These are phyloP conservation scores for Neomicropteryx cornuta DNA, from an alignment of 1,140 invertebrate species.

Conservation along the genomic window DNA sequence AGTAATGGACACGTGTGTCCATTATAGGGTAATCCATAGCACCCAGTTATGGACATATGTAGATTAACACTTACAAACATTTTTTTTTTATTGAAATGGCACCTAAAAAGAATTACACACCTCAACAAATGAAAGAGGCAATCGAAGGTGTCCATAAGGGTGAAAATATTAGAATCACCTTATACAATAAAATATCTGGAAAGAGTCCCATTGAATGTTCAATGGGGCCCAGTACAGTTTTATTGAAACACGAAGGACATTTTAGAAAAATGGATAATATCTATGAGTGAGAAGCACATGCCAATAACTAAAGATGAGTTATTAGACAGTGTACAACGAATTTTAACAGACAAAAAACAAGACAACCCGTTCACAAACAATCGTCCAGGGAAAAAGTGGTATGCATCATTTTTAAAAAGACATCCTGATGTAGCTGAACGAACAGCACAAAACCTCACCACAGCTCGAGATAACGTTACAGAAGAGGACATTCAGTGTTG, in stretches of 20 bases:
- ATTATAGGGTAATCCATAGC: too few species aligned
- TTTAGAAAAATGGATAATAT: conserved; percentile 23
- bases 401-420: conserved; percentile 22
- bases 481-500: conserved; percentile 19
- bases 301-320: conserved; percentile 24
- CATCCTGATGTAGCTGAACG: conserved; percentile 19
- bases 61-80: too few species aligned
- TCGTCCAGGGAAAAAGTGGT: conserved; percentile 24
- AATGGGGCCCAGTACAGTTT: conserved; percentile 18
- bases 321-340: conserved; percentile 23
- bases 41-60: too few species aligned
- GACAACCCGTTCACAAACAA: conserved; percentile 17
- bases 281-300: conserved; percentile 21
- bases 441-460: conserved; percentile 22
- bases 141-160: too few species aligned
- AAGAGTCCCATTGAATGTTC: conserved; percentile 10
- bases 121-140: too few species aligned
- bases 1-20: too few species aligned
- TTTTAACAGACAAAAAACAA: conserved; percentile 18
- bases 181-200: conserved; percentile 16
- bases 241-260: conserved; percentile 20
- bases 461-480: conserved; percentile 19
- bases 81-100: too few species aligned
- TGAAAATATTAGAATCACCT: too few species aligned
- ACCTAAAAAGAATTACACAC: too few species aligned